phyloP scores from a whole-genome alignment of 2,888 invertebrate species.

The Monoplex corrugatus region DNA sequence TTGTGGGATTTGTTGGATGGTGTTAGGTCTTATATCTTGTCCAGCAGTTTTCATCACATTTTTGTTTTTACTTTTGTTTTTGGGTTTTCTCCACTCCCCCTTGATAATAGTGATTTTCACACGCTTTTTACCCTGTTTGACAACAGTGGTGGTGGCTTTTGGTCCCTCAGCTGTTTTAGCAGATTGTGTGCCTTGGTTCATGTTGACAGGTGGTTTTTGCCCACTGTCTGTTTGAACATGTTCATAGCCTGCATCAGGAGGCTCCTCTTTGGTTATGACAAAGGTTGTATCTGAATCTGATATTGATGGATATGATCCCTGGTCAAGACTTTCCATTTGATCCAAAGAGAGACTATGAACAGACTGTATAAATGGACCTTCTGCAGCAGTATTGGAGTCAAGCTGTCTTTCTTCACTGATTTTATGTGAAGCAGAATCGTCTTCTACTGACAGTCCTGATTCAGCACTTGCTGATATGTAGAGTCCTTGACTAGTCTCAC shows the following conservation, averaged over 20 bases:
- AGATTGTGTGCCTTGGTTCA: not conserved
- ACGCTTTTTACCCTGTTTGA: not conserved
- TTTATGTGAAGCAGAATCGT: not conserved
- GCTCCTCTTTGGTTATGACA: not conserved
- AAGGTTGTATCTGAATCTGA: not conserved
- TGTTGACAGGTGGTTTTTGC: not conserved
- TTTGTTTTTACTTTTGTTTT: not conserved
- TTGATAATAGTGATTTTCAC: not conserved
- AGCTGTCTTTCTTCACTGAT: not conserved
- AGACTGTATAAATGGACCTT: not conserved
- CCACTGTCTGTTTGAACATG: not conserved
- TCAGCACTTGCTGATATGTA: too few species aligned
- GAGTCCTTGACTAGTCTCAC: not conserved
- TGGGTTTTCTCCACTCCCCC: constrained; percentile 32
- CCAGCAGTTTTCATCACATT: not conserved
- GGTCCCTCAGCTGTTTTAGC: not conserved
- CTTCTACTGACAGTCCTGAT: too few species aligned
- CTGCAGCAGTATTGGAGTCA: not conserved
- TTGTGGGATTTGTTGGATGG: not conserved
- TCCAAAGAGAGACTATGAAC: not conserved
- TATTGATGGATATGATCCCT: not conserved
- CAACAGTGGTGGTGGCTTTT: not conserved
- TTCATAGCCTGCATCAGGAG: constrained; percentile 1
- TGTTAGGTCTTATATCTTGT: not conserved
- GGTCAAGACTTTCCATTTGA: not conserved